Evolutionary conservation across 2,888 invertebrate species (phyloP).

Genomic region (Eumacrocentrus americanus): DNA sequence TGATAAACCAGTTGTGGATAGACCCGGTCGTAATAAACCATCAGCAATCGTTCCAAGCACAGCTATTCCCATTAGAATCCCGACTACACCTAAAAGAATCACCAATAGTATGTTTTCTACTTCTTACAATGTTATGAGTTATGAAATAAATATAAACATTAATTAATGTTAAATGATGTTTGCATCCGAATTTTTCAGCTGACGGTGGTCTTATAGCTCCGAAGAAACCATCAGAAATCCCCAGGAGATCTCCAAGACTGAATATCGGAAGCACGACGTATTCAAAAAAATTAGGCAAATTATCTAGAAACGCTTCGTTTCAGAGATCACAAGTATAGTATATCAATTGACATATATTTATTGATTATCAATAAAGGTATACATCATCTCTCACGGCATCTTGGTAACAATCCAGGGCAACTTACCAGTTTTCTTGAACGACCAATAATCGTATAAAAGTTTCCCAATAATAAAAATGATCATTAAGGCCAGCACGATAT

Average conservation of each 20-base stretch:
- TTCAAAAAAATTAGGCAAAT: too few relatives aligned
- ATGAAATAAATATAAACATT: too few relatives aligned
- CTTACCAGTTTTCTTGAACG: slow-evolving; percentile 78
- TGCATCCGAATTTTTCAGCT: neutral
- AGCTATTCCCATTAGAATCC: neutral
- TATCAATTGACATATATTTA: too few relatives aligned
- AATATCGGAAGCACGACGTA: slow-evolving; percentile 16
- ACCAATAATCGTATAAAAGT: slow-evolving; percentile 81
- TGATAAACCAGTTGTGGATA: slow-evolving; percentile 13
- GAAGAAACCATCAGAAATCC: slow-evolving; percentile 6
- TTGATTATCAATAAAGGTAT: too few relatives aligned
- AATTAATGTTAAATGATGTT: too few relatives aligned
- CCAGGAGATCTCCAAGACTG: neutral
- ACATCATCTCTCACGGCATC: slow-evolving; percentile 76
- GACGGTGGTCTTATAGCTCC: neutral
- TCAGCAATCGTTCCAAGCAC: neutral
- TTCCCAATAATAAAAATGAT: slow-evolving; percentile 77
- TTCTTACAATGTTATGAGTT: too few relatives aligned
- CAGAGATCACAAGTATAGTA: too few relatives aligned
- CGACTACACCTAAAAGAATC: neutral
- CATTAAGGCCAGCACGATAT: slow-evolving; percentile 71
- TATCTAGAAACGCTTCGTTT: too few relatives aligned
- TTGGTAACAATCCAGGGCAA: slow-evolving; percentile 85
- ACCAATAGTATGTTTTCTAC: too few relatives aligned
- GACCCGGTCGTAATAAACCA: too few relatives aligned